phyloP scores from a whole-genome alignment of 2,888 invertebrate genomes.

The Xestia sexstrigata region DNA sequence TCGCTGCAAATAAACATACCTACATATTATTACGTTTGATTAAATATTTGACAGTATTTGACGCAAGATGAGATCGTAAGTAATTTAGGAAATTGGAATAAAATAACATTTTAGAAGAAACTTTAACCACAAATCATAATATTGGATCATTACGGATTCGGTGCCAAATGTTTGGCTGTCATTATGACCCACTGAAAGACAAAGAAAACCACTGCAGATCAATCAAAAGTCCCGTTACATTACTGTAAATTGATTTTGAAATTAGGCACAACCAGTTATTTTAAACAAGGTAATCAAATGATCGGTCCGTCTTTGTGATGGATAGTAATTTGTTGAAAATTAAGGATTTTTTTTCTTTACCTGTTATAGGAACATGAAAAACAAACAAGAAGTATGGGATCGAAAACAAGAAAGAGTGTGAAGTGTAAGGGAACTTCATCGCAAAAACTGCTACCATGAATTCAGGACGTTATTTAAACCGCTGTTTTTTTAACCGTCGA shows the following conservation, averaged over 20 bases:
- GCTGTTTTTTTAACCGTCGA: neutral
- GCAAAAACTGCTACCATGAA: neutral
- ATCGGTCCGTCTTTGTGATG: neutral
- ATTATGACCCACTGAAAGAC: slow-evolving; percentile 25
- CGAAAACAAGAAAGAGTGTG: neutral
- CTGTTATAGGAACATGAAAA: neutral
- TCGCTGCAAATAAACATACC: slow-evolving; percentile 3
- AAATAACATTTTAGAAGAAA: slow-evolving; percentile 22
- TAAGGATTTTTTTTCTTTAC: neutral
- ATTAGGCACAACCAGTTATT: slow-evolving; percentile 3
- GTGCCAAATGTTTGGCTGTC: slow-evolving; percentile 14
- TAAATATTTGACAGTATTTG: slow-evolving; percentile 4
- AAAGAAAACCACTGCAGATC: slow-evolving; percentile 21
- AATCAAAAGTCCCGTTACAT: slow-evolving; percentile 30
- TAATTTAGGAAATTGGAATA: slow-evolving; percentile 1
- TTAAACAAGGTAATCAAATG: neutral
- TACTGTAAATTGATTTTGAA: slow-evolving; percentile 22
- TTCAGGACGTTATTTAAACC: neutral
- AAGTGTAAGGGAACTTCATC: neutral
- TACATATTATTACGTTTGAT: neutral
- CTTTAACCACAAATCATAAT: slow-evolving; percentile 8
- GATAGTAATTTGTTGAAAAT: neutral
- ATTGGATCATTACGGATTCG: neutral
- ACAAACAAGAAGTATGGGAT: neutral
- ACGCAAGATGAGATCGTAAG: neutral